Evolutionary conservation across 2,797 vertebrate genomes (phyloP).

Genomic region (Oreochromis grahami): DNA sequence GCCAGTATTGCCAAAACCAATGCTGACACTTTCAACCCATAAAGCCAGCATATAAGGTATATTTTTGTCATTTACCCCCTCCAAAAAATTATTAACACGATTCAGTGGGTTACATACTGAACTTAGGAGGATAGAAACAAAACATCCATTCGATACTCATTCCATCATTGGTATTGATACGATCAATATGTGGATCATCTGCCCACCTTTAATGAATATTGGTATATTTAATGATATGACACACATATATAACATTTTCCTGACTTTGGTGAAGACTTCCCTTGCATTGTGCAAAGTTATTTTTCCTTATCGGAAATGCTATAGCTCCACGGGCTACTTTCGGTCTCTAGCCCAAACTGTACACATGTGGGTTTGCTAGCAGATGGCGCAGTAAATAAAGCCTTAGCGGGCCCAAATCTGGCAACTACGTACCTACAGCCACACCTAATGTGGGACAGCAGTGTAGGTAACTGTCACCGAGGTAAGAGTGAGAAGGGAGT

Average conservation of each 20-base stretch:
- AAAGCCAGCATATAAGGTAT: neutral
- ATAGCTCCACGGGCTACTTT: neutral
- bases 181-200: neutral
- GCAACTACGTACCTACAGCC: neutral
- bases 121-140: neutral
- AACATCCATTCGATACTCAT: neutral
- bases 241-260: neutral
- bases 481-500: neutral
- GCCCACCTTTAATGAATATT: neutral
- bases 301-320: neutral
- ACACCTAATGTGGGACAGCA: neutral
- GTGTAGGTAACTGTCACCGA: neutral
- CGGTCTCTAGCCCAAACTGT: neutral
- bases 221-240: neutral
- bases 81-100: neutral
- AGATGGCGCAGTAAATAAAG: constrained; percentile 44
- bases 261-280: neutral
- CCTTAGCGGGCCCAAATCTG: constrained; percentile 10
- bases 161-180: neutral
- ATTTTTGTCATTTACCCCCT: neutral
- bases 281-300: neutral
- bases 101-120: neutral
- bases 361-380: neutral
- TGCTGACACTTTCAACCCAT: neutral
- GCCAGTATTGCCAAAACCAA: neutral